Evolutionary conservation across 2,888 invertebrate species (phyloP).

Genomic region (Aphrophora alni): DNA sequence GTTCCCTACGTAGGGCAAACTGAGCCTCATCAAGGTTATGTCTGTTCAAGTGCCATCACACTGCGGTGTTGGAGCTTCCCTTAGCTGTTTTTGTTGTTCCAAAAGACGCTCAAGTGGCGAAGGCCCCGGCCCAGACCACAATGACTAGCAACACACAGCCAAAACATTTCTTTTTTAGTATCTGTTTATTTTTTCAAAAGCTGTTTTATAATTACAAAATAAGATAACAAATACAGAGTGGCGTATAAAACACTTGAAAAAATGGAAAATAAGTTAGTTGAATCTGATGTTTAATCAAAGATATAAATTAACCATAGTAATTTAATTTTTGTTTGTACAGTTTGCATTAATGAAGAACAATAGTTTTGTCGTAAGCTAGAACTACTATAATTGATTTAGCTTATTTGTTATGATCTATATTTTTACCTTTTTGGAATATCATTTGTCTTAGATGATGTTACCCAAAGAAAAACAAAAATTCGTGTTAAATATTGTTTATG

Average conservation of each 20-base stretch:
- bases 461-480: too few species aligned
- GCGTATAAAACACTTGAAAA: too few species aligned
- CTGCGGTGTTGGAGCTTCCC: slow-evolving; percentile 54
- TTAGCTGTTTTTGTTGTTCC: slow-evolving; percentile 77
- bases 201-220: background rate
- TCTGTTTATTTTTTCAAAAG: background rate
- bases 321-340: background rate
- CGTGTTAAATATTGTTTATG: too few species aligned
- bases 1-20: background rate
- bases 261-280: too few species aligned
- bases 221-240: background rate
- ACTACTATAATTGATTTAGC: too few species aligned
- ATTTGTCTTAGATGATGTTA: too few species aligned
- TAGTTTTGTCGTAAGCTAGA: too few species aligned
- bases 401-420: too few species aligned
- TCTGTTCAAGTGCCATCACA: slow-evolving; percentile 29
- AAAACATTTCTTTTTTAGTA: background rate
- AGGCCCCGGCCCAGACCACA: slow-evolving; percentile 79
- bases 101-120: slow-evolving; percentile 80
- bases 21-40: background rate
- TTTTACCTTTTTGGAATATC: too few species aligned
- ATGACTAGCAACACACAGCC: slow-evolving; percentile 62
- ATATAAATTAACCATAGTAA: too few species aligned
- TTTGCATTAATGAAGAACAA: too few species aligned
- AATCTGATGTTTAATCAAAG: too few species aligned